These are phyloP conservation scores for Polydrusus cervinus DNA, from an alignment of 2,888 invertebrate genomes.

Conservation along the genomic window DNA sequence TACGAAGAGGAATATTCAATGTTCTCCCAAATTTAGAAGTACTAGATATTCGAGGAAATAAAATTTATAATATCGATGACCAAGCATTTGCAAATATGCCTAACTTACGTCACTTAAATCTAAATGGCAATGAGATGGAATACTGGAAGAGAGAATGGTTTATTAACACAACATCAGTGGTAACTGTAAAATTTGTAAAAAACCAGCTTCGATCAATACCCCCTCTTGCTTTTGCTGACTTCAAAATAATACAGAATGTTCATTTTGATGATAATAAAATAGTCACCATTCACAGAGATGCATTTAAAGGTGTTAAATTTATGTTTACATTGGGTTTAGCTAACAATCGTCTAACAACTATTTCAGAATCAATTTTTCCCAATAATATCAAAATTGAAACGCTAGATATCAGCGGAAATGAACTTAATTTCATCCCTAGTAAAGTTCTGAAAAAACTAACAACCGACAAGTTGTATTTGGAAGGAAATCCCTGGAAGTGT, in stretches of 20 bases:
- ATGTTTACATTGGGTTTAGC: constrained; percentile 59
- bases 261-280: constrained; percentile 60
- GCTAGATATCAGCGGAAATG: constrained; percentile 58
- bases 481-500: constrained; percentile 64
- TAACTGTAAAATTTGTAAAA: constrained; percentile 57
- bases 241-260: constrained; percentile 56
- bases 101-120: constrained; percentile 48
- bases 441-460: constrained; percentile 56
- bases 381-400: constrained; percentile 52
- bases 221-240: constrained; percentile 53
- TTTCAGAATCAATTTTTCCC: constrained; percentile 58
- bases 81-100: constrained; percentile 57
- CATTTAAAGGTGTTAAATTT: constrained; percentile 57
- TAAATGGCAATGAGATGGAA: constrained; percentile 56
- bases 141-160: constrained; percentile 61
- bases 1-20: constrained; percentile 54
- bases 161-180: constrained; percentile 55
- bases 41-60: constrained; percentile 57
- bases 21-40: constrained; percentile 53
- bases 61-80: constrained; percentile 57
- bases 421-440: constrained; percentile 59
- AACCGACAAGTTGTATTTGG: constrained; percentile 54
- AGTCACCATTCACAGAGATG: constrained; percentile 55
- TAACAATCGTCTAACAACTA: constrained; percentile 57
- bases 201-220: constrained; percentile 58